Evolutionary conservation across 2,888 invertebrate species (phyloP), one percentile per base, ranked within the genome.

Genomic region (Drosophila picticornis): DNA sequence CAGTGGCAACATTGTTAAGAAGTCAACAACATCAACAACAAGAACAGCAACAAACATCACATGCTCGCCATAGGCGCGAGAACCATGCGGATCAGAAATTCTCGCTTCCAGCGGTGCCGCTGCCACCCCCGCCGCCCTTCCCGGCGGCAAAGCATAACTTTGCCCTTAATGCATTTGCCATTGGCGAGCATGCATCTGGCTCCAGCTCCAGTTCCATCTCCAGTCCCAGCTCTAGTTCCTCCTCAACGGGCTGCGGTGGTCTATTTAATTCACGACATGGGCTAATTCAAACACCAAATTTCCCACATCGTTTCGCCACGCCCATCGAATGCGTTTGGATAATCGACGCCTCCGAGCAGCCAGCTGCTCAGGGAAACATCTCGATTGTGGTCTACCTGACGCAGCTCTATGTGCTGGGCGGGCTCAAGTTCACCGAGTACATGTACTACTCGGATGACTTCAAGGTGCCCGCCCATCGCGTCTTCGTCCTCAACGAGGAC

Each of bases 281-380:
- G 46, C 93, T 96, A 62, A 95, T 98, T 57, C 95, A 96, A 75
- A 97, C 97, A 19, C 98, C 98, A 0, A 96, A 96, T 91, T 98
- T 98, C 91, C 98, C 98, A 0, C 94, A 95, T 70, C 94, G 96
- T 31, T 98, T 98, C 93, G 94, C 95, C 9, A 96, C 97, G 50
- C 98, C 98, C 22, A 96, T 98, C 73, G 95, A 95, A 82, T 98
- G 98, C 92, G 95, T 96, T 83, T 98, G 98, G 98, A 95, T 98
- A 69, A 97, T 98, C 91, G 96, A 97, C 90, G 96, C 96, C n/a
- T 96, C 96, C 76, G 94, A 94, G 68, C 70, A 92, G 88, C 95
- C 96, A 7, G 83, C 92, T 16, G 73, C 81, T 3, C 81, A 85
- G 2, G 77, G 89, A 43, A 96, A 96, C 84, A 95, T 96, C 13